These are phyloP conservation scores for Melieria omissa DNA, from an alignment of 2,888 invertebrate species.

Conservation along the genomic window DNA sequence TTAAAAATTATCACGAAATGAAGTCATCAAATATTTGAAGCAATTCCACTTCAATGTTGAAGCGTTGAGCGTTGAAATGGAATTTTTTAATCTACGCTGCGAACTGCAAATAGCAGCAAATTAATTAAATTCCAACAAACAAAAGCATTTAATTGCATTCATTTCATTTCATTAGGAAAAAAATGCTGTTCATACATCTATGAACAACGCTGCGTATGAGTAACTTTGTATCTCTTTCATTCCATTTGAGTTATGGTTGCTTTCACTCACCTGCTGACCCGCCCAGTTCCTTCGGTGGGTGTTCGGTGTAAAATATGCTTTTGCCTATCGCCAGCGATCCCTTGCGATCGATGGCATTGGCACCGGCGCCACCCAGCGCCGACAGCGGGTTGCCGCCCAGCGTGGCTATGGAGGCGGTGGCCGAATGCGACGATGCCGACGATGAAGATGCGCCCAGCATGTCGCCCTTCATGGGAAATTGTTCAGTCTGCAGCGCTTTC, in stretches of 20 bases:
- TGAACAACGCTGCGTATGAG: background rate
- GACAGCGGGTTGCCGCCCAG: slow-evolving; percentile 52
- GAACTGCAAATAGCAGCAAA: too few relatives aligned
- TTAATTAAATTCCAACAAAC: too few relatives aligned
- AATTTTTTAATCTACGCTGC: too few relatives aligned
- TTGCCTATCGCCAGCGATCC: slow-evolving; percentile 66
- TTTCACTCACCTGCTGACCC: slow-evolving; percentile 56
- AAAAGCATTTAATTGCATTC: too few relatives aligned
- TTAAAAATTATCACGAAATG: too few relatives aligned
- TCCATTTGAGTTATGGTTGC: too few relatives aligned
- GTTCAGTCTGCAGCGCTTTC: slow-evolving; percentile 63
- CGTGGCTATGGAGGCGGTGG: slow-evolving; percentile 52
- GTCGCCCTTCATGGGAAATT: slow-evolving; percentile 64
- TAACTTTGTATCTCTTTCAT: background rate
- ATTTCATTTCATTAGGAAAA: too few relatives aligned
- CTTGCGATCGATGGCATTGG: slow-evolving; percentile 57
- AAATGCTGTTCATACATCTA: too few relatives aligned
- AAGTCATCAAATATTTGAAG: too few relatives aligned
- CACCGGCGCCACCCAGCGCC: slow-evolving; percentile 48
- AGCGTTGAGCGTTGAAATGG: too few relatives aligned
- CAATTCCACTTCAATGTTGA: too few relatives aligned
- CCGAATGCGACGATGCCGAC: slow-evolving; percentile 53
- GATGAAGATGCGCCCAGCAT: slow-evolving; percentile 56
- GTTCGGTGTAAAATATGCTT: slow-evolving; percentile 66
- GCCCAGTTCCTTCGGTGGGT: slow-evolving; percentile 66